Percentiles rank a stretch among this genome's conserved stretches.
Conservation (phyloP, 2,888 invertebrate species). For the Branchellion lobata region DNA sequence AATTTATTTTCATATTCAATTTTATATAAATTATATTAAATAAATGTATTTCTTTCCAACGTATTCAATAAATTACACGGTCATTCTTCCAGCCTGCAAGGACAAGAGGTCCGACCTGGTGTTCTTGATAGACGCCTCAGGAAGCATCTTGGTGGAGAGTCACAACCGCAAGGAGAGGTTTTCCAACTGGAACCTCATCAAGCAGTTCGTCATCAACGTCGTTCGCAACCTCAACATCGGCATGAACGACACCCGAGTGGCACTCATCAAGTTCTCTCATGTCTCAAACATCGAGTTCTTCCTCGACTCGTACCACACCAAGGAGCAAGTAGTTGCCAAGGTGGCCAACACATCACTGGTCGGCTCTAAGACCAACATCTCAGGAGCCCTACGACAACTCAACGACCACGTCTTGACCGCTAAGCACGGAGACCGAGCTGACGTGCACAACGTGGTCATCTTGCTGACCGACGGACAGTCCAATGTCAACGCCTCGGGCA, state of each 20-base stretch:
- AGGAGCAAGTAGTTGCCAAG: neutral
- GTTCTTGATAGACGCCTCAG: conserved; percentile 43
- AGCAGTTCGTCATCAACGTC: conserved; percentile 28
- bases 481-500: conserved; percentile 6
- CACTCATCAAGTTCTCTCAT: conserved; percentile 36
- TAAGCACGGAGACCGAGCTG: conserved; percentile 11
- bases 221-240: conserved; percentile 24
- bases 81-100: conserved; percentile 43
- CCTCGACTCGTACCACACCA: conserved; percentile 10
- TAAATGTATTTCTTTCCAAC: too few relatives aligned
- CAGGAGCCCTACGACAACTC: conserved; percentile 23
- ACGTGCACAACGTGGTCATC: conserved; percentile 30
- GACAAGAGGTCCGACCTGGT: conserved; percentile 38
- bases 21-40: too few relatives aligned
- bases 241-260: conserved; percentile 27
- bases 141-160: conserved; percentile 37
- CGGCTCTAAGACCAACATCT: conserved; percentile 37
- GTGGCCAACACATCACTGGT: conserved; percentile 14
- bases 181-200: conserved; percentile 35
- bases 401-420: conserved; percentile 16
- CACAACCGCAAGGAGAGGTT: neutral
- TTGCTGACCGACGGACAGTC: conserved; percentile 36
- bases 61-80: too few relatives aligned
- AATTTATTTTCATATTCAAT: too few relatives aligned
- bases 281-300: conserved; percentile 28